Evolutionary conservation across 1,140 invertebrate species (phyloP), one percentile per base, ranked within the genome.

Genomic region (Drosophila neocordata): DNA sequence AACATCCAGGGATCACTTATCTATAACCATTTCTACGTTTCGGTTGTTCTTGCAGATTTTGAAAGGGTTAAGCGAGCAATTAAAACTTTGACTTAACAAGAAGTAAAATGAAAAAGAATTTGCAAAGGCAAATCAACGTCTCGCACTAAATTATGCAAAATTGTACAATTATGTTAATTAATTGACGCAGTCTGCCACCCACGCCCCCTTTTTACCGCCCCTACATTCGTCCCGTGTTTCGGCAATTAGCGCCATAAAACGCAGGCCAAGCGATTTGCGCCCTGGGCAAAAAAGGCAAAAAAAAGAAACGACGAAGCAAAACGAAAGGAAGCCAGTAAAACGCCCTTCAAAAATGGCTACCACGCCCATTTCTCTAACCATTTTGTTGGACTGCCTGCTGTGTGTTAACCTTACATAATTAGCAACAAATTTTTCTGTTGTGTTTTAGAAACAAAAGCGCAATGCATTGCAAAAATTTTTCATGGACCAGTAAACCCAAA

Each of bases 101-200:
- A 48, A 71, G 13, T 15, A 8, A 35, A 60, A 7, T 37, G 27
- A 15, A 55, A 35, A 31, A 60, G 59, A 79, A 73, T 48, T 48
- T 48, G 15, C 4, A 2, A 20, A 48, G 41, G 7, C 41, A 57
- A 65, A 81, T 81, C 55, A 76, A 38, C 65, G 56, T 75, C 52
- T 37, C 55, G 51, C 51, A 61, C 65, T 75, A 75, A 87, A 69
- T 87, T 85, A 85, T 85, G 82, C 78, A 85, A 85, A 85, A 85
- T 87, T 87, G 78, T 85, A 85, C 82, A 85, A 85, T 85, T 87
- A 85, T 85, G 82, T 87, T 82, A 85, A 85, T 85, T 85, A 85
- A 85, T 85, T 85, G 82, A 87, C 65, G 83, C 70, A 82, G 73
- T 62, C 69, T 59, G 60, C 51, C 51, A 56, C 56, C 60, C 37